Evolutionary conservation across 2,888 invertebrate genomes (phyloP), one percentile per base, ranked within the genome.

Genomic region (Carpatolechia fugitivella): DNA sequence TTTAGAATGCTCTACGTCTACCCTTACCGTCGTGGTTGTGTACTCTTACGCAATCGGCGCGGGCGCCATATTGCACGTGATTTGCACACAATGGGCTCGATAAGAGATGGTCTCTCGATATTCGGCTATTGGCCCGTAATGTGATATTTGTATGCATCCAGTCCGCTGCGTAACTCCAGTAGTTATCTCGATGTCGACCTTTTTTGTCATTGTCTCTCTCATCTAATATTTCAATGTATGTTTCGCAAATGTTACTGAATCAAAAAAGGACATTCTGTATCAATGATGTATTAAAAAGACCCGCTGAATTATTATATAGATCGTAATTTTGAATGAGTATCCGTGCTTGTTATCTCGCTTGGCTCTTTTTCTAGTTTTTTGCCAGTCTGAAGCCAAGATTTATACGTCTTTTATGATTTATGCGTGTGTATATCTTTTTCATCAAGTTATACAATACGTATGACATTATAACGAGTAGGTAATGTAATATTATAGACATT

Each of bases 71-170:
- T 77, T 75, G 79, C 80, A 77, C 69, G 70, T 60, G 64, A 85
- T 87, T 86, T 78, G 78, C 85, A 86, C 79, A 86, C 87, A 87
- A 87, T 85, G 70, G 70, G 65, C 41, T 33, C 71, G 74, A 76
- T 80, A 78, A 70, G 69, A 74, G 75, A 74, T 72, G 69, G 63
- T 64, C 70, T 66, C 62, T 66, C 65, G 70, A 66, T 66, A 65
- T 70, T 74, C 56, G 68, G 63, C 65, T 72, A 67, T 72, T 65
- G 68, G 66, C 29, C 14, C 60, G 60, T 62, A 44, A 8, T 44
- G 20, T 20, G 6, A 44, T 44, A 24, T 20, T 29, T 57, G 18
- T 57, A 57, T 54, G 50, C 14, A 54, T 54, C 38, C 33, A 44
- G 53, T 44, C 13, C 33, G 11, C 44, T 29, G 13, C 18, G 53